Conservation (phyloP, 2,888 invertebrate genomes). For the Tenthredo distinguenda region DNA sequence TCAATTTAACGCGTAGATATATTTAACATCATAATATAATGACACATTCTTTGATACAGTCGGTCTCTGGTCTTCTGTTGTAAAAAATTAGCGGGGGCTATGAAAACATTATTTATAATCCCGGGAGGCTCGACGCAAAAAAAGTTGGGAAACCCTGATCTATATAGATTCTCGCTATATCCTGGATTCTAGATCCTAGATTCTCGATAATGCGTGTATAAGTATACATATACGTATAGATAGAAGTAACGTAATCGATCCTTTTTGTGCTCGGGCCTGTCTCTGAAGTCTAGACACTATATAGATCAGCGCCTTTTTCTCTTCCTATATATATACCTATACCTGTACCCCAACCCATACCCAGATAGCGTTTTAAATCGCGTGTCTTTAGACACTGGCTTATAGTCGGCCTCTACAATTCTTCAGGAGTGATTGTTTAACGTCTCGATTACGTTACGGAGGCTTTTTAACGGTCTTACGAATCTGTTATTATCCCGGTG, state of each 20-base stretch:
- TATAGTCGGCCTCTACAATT: background rate
- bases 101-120: too few relatives aligned
- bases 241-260: background rate
- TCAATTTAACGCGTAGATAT: too few relatives aligned
- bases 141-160: too few relatives aligned
- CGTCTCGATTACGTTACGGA: background rate
- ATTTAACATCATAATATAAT: too few relatives aligned
- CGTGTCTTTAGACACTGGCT: background rate
- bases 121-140: too few relatives aligned
- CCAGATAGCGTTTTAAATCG: background rate
- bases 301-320: background rate
- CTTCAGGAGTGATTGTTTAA: background rate
- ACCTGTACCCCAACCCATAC: background rate
- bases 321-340: background rate
- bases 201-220: background rate
- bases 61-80: too few relatives aligned
- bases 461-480: background rate
- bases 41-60: too few relatives aligned
- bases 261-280: background rate
- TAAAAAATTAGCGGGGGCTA: too few relatives aligned
- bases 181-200: constrained; percentile 5
- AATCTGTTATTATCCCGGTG: background rate
- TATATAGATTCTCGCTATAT: background rate
- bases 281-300: background rate
- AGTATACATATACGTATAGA: background rate